A percentile compares a stretch with the other conserved stretches of the same genome.
Conservation (phyloP, 1,140 invertebrate genomes). For the Aphidius gifuensis region DNA sequence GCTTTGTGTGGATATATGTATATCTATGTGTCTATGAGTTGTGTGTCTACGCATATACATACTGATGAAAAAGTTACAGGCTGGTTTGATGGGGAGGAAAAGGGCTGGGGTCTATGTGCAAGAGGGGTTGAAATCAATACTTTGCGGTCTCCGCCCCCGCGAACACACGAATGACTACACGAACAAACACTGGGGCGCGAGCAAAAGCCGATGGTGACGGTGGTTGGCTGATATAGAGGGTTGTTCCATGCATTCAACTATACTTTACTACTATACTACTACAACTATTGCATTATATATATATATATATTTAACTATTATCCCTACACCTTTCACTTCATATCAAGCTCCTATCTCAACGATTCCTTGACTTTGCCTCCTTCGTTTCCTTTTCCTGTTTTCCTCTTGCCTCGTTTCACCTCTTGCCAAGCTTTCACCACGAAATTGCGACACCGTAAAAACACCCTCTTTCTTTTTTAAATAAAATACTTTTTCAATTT, state of each 20-base stretch:
- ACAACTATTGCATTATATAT: too few species aligned
- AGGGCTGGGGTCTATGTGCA: slow-evolving; percentile 17
- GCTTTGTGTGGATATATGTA: too few species aligned
- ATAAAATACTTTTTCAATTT: slow-evolving; percentile 26
- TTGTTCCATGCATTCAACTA: slow-evolving; percentile 21
- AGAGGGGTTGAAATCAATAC: slow-evolving; percentile 49
- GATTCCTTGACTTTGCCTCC: slow-evolving; percentile 11
- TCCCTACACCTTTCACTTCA: neutral
- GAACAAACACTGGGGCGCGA: slow-evolving; percentile 38
- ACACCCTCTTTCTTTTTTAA: slow-evolving; percentile 25
- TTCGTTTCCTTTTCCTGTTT: slow-evolving; percentile 21
- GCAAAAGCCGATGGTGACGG: slow-evolving; percentile 8
- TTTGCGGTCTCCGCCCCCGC: slow-evolving; percentile 52
- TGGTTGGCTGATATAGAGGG: slow-evolving; percentile 3
- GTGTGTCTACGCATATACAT: neutral
- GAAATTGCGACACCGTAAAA: slow-evolving; percentile 28
- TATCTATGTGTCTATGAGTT: too few species aligned
- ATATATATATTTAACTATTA: slow-evolving; percentile 5
- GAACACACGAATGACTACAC: slow-evolving; percentile 45
- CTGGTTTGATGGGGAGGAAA: slow-evolving; percentile 16
- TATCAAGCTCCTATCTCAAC: slow-evolving; percentile 3
- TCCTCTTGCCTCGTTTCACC: slow-evolving; percentile 18
- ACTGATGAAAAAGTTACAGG: slow-evolving; percentile 8
- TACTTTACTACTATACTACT: slow-evolving; percentile 17
- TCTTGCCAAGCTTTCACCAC: slow-evolving; percentile 11